Percentiles rank a stretch among this genome's conserved stretches.
Evolutionary conservation across 2,888 invertebrate genomes (phyloP).

Genomic region (Microchrysa polita): DNA sequence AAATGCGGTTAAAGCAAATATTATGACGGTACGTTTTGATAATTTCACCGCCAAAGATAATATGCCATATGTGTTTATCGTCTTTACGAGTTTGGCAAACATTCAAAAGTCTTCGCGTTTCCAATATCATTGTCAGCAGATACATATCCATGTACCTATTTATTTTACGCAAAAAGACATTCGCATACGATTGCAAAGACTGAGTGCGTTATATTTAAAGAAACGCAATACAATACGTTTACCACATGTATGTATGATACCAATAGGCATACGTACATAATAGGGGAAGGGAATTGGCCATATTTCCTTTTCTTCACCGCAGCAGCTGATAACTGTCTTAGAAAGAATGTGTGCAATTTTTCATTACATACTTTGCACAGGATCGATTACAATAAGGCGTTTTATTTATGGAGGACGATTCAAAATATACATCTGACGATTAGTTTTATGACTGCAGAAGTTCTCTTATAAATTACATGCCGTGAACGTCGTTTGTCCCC

Average conservation of each 20-base stretch:
- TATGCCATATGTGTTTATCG: not conserved
- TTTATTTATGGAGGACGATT: conserved; percentile 48
- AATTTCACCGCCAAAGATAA: conserved; percentile 27
- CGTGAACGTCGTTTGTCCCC: not conserved
- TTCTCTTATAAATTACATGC: conserved; percentile 47
- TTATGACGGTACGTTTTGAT: conserved; percentile 11
- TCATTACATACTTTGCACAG: conserved; percentile 39
- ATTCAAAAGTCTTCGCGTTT: not conserved
- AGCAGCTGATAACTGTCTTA: conserved; percentile 31
- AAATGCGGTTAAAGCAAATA: not conserved
- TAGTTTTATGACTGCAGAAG: conserved; percentile 42
- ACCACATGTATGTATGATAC: too few species aligned
- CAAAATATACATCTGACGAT: conserved; percentile 49
- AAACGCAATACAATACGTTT: too few species aligned
- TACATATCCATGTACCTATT: not conserved
- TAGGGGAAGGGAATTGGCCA: too few species aligned
- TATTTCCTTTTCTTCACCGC: too few species aligned
- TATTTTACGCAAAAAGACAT: too few species aligned
- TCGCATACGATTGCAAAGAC: too few species aligned
- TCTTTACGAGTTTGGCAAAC: conserved; percentile 26
- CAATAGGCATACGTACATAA: too few species aligned
- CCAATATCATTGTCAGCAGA: too few species aligned
- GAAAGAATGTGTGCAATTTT: conserved; percentile 41
- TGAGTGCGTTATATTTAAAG: too few species aligned
- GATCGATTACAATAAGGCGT: conserved; percentile 48